Base-by-base conservation (phyloP, 2,888 invertebrate species). In the Andrena camellia region DNA sequence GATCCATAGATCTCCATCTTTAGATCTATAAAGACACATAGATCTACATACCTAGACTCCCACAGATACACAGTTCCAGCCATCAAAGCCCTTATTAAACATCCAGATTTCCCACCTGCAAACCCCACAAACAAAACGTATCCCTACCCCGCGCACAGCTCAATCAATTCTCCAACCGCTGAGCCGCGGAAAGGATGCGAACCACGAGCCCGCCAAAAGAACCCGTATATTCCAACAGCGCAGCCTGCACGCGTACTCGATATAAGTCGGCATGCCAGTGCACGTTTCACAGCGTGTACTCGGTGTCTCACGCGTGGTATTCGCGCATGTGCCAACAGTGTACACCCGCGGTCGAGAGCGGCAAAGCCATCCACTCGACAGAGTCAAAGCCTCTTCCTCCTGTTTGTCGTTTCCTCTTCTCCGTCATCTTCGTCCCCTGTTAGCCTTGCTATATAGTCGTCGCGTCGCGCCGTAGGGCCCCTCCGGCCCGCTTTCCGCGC, bases 281-380 rank as follows among this genome's bases (percentile, higher is more conserved):
- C 62, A 69, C 75, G 69, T 68, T 78, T 63, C 59, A 10, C 73
- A 7, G 31, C 64, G 64, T 76, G 76, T 78, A 60, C 35, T 52
- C 50, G 50, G 50, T 63, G 71, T 72, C 63, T 66, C 42, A 35
- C 8, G 69, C 60, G 17, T 59, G 83, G 67, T 50, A 66, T 54
- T 75, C 57, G 78, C 68, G 78, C 74, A 75, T 78, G 78, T 71
- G 74, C 78, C 68, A 68, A 82, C 82, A 77, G 50, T 60, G 68
- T 81, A 72, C 59, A 71, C 26, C 42, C 66, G 31, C 64, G 70
- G 35, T 81, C 42, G 75, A 83, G 86, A 75, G 83, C 83, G 85
- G 76, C 85, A 85, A 87, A 87, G 77, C 72, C 83, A 78, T 86
- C 85, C 86, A 87, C 84, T 87, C 83, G 72, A 81, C 54, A 26